Base-by-base conservation (phyloP, 2,888 invertebrate species). In the Trissolcus brochymenae region DNA sequence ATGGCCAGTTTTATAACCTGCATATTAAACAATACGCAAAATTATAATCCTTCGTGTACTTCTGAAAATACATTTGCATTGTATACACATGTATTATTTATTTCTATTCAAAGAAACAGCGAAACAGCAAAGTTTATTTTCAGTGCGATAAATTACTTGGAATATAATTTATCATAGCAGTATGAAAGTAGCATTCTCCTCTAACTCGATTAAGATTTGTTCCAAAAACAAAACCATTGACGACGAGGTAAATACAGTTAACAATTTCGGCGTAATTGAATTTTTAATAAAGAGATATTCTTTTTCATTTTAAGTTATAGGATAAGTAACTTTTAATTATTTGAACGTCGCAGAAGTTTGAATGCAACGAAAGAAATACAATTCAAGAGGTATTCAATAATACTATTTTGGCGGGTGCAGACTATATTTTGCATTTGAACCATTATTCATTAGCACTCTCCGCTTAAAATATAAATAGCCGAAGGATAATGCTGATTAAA, bases 321-420 rank as follows among this genome's bases (percentile, higher is more conserved):
- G 2, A 29, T 29, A 3, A 29, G 29, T 7, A 66, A 60, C n/a
- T n/a, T n/a, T 25, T 25, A 25, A 7, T 29, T 29, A 7, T 29
- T 29, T 29, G 4, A 29, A 29, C 29, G 29, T 29, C 29, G 29
- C 29, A 29, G 29, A 29, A 29, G 29, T 29, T 29, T 29, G 29
- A 29, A 29, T 29, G 2, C 19, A 54, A 66, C 66, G 60, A 61
- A 29, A 29, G 29, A 61, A 43, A 61, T 73, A 66, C 66, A 56
- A 56, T 56, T 66, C 49, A 55, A 66, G 66, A 73, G 72, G 55
- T 66, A 73, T 29, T 29, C 29, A 61, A 59, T 73, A 55, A 74
- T 65, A 55, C 35, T 65, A 56, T 62, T 64, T 14, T 17, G 56
- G 29, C 29, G 50, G 70, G 46, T 13, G 49, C 55, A 9, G 60